Evolutionary conservation across 2,797 vertebrate species (phyloP).

Genomic region (Vireo griseus): DNA sequence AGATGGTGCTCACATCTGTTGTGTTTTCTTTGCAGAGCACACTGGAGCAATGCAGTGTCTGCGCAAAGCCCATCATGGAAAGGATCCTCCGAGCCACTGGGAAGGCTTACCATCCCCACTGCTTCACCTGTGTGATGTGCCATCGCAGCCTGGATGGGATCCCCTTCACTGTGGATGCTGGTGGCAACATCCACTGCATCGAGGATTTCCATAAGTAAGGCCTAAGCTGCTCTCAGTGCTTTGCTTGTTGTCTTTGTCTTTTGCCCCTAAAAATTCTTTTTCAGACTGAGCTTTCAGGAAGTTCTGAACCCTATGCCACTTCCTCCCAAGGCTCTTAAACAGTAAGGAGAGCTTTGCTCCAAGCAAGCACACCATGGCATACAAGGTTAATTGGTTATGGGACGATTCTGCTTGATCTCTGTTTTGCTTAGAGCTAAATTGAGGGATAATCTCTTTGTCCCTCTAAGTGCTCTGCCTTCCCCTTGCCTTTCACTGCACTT

Average conservation of each 20-base stretch:
- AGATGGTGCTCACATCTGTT: background rate
- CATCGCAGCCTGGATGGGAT: conserved; percentile 94
- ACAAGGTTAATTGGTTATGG: background rate
- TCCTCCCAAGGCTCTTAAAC: background rate
- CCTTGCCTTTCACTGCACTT: background rate
- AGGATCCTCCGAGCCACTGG: conserved; percentile 93
- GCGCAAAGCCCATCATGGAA: conserved; percentile 96
- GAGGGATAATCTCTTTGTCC: background rate
- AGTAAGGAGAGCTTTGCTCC: background rate
- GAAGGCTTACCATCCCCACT: conserved; percentile 97
- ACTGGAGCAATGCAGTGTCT: conserved; percentile 93
- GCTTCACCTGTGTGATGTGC: conserved; percentile 97
- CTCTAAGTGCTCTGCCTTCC: background rate
- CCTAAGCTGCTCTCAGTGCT: background rate
- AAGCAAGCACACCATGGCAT: background rate
- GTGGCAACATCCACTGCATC: conserved; percentile 98
- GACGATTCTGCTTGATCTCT: background rate
- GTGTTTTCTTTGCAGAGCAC: conserved; percentile 82
- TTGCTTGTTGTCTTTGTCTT: background rate
- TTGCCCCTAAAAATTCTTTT: background rate
- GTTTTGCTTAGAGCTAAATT: background rate
- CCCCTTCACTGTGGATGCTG: conserved; percentile 94
- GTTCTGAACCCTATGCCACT: background rate
- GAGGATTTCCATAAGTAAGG: conserved; percentile 97
- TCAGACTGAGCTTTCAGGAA: background rate